Conservation (phyloP, 2,888 invertebrate genomes). For the Melikaiella ostensackeni region DNA sequence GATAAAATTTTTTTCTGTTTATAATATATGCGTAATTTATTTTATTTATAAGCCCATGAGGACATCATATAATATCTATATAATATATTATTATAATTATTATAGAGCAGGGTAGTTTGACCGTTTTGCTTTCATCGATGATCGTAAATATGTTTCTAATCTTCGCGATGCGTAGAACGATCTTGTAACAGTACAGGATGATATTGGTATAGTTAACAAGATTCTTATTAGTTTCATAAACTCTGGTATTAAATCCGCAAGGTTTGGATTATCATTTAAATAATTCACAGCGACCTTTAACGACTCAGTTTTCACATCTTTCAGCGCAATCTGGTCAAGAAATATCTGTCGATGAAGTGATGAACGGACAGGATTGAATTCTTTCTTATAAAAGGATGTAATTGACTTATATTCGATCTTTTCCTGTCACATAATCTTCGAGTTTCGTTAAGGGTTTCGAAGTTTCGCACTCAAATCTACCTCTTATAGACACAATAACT, state of each 20-base stretch:
- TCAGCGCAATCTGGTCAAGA: background rate
- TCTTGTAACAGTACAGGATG: slow-evolving; percentile 33
- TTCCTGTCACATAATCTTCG: background rate
- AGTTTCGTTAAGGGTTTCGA: background rate
- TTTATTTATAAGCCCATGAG: no score
- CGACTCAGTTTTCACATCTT: background rate
- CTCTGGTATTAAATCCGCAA: background rate
- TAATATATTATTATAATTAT: no score
- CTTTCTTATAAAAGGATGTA: slow-evolving; percentile 3
- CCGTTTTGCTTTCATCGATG: slow-evolving; percentile 34
- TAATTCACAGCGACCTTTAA: background rate
- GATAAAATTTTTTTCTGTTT: no score
- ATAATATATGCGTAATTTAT: no score
- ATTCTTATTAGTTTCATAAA: background rate
- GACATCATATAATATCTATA: no score
- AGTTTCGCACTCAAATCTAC: background rate
- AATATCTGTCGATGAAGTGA: background rate
- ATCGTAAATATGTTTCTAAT: slow-evolving; percentile 28
- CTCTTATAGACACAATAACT: background rate
- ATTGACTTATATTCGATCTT: background rate
- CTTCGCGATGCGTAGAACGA: slow-evolving; percentile 28
- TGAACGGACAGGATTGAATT: background rate
- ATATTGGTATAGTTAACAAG: background rate
- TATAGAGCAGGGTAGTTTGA: slow-evolving; percentile 28
- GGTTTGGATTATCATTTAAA: background rate